Evolutionary conservation across 2,113 vertebrate genomes (phyloP).

Genomic region (Lichenostomus cassidix): DNA sequence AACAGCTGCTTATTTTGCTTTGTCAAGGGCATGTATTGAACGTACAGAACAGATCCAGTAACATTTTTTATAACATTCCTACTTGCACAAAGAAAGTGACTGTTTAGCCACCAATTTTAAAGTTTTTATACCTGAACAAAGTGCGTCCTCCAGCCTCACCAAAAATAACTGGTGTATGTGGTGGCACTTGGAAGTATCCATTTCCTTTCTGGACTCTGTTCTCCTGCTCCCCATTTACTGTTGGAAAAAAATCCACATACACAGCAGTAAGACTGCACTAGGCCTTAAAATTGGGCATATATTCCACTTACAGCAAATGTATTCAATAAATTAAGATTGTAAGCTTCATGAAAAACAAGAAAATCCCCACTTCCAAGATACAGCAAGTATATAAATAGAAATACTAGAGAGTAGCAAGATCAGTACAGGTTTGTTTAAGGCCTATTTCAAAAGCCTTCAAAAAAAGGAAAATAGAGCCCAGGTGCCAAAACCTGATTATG

Average conservation of each 20-base stretch:
- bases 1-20: not conserved
- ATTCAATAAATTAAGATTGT: not conserved
- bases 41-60: not conserved
- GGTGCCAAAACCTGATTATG: not conserved
- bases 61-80: not conserved
- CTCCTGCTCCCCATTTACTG: slow-evolving; percentile 96
- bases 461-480: not conserved
- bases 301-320: not conserved
- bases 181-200: slow-evolving; percentile 99
- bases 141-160: slow-evolving; percentile 97
- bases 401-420: not conserved
- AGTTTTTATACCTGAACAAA: slow-evolving; percentile 86
- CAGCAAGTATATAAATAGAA: not conserved
- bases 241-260: not conserved
- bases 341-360: not conserved
- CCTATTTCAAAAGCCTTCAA: not conserved
- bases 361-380: not conserved
- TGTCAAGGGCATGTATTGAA: not conserved
- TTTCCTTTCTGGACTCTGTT: slow-evolving; percentile 96
- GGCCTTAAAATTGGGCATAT: not conserved
- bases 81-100: not conserved
- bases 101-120: not conserved
- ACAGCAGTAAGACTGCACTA: not conserved
- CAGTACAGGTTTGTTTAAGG: not conserved
- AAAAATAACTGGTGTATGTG: slow-evolving; percentile 97